phyloP scores from a whole-genome alignment of 2,113 vertebrate species.

The Melozone crissalis region DNA sequence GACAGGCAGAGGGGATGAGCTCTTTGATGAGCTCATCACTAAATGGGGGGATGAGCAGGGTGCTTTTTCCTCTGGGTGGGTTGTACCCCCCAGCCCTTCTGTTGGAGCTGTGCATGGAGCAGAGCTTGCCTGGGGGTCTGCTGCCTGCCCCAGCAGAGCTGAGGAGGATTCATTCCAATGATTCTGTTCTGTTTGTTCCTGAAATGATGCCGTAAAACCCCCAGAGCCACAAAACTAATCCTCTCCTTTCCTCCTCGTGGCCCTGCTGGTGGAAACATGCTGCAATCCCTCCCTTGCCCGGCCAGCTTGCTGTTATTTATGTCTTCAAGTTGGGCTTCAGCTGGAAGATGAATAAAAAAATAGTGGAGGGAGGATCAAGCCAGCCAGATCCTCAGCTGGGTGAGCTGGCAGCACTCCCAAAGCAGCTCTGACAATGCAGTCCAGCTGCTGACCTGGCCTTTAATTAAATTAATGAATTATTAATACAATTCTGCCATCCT shows the following conservation, averaged over 20 bases:
- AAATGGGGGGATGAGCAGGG: not conserved
- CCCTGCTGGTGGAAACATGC: constrained; percentile 47
- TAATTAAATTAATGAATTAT: not conserved
- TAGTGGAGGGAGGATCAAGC: not conserved
- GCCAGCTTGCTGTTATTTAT: constrained; percentile 28
- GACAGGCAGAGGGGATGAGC: not conserved
- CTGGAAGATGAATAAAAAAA: constrained; percentile 33
- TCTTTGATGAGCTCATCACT: not conserved
- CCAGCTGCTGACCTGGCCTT: not conserved
- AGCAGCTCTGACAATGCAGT: not conserved
- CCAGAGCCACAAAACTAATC: not conserved
- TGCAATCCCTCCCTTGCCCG: not conserved
- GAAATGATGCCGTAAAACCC: not conserved
- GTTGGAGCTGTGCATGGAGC: not conserved
- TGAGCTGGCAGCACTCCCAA: not conserved
- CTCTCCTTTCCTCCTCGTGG: constrained; percentile 30
- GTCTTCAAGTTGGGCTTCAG: constrained; percentile 42
- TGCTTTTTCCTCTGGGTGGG: not conserved
- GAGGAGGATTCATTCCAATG: not conserved
- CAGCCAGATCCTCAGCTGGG: constrained; percentile 19
- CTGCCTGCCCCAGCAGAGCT: not conserved
- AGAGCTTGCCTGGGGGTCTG: not conserved
- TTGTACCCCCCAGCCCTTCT: not conserved
- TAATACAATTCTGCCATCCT: not conserved
- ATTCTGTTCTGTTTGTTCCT: not conserved